Evolutionary conservation across 2,797 vertebrate genomes (phyloP), one percentile per base, ranked within the genome.

Genomic region (Gymnoscopelus microlampas): DNA sequence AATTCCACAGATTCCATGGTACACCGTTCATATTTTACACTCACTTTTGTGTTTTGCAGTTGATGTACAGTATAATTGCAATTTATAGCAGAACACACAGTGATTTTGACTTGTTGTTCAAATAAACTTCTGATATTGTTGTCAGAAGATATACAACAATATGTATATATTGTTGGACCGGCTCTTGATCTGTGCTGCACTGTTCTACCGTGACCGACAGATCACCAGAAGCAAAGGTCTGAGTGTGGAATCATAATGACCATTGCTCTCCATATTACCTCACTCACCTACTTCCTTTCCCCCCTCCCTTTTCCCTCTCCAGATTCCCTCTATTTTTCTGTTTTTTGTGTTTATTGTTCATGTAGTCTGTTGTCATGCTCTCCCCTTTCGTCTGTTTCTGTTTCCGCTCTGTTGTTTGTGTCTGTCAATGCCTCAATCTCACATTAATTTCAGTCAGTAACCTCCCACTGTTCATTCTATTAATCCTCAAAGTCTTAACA

Each of bases 231-330:
- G 77, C 63, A 86, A 86, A 85, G 10, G 47, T 19, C 19, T 19
- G 19, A 78, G 77, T 81, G 85, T 85, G 76, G 7, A 87, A 85
- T 89, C 71, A 89, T 85, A 59, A 85, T 72, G 69, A 79, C 75
- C 79, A 53, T 69, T 64, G 68, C 63, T 77, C 68, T 62, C 66
- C 35, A 55, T 74, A 64, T 53, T 68, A 54, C 48, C 62, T 80
- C 69, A 12, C 56, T 63, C 68, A 65, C 19, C 1, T 75, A 82
- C 70, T 62, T 51, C 55, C 71, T 81, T 71, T 74, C 70, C 66
- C 87, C 83, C 69, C 75, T 70, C 51, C 55, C 5, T 58, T 66
- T 61, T 73, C 74, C 58, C 13, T 78, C 78, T 78, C 5, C 57
- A 60, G 66, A 72, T 60, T 80, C 54, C 66, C 59, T 63, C 61